Evolutionary conservation across 2,797 vertebrate species (phyloP).

Genomic region (Thaleichthys pacificus): DNA sequence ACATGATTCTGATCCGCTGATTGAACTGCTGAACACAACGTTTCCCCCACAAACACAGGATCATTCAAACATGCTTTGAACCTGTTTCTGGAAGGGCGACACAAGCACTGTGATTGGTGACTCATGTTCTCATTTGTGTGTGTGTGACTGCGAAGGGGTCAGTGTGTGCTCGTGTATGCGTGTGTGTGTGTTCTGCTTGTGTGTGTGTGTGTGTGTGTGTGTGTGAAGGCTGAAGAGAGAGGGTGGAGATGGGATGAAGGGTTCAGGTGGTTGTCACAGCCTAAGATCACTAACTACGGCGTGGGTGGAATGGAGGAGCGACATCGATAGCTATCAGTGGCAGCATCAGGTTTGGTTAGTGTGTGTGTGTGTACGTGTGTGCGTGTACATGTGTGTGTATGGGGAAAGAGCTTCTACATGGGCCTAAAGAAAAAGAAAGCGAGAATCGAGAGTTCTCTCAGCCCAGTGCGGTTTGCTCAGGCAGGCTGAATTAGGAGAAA

Average conservation of each 20-base stretch:
- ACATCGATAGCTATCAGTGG: not conserved
- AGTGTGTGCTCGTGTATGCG: not conserved
- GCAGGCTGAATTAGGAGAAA: not conserved
- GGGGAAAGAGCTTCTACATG: not conserved
- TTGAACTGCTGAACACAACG: too few relatives aligned
- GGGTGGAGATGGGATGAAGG: slow-evolving; percentile 45
- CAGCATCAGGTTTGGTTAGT: not conserved
- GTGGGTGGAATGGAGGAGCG: not conserved
- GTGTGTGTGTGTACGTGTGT: not conserved
- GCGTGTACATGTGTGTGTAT: not conserved
- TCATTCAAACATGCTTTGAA: too few relatives aligned
- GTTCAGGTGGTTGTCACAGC: slow-evolving; percentile 26
- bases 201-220: slow-evolving; percentile 16
- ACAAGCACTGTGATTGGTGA: slow-evolving; percentile 44
- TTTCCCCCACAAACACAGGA: too few relatives aligned
- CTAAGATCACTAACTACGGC: slow-evolving; percentile 39
- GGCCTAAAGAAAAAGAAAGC: not conserved
- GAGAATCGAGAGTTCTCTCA: not conserved
- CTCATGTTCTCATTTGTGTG: slow-evolving; percentile 30
- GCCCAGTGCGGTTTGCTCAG: not conserved
- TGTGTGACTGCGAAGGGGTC: too few relatives aligned
- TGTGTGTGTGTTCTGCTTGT: not conserved
- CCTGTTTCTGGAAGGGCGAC: slow-evolving; percentile 20
- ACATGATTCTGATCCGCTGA: too few relatives aligned
- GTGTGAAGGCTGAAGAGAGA: slow-evolving; percentile 25